Percentiles rank a stretch among this genome's conserved stretches.
Evolutionary conservation across 2,888 invertebrate species (phyloP).

Genomic region (Parasteatoda lunata): DNA sequence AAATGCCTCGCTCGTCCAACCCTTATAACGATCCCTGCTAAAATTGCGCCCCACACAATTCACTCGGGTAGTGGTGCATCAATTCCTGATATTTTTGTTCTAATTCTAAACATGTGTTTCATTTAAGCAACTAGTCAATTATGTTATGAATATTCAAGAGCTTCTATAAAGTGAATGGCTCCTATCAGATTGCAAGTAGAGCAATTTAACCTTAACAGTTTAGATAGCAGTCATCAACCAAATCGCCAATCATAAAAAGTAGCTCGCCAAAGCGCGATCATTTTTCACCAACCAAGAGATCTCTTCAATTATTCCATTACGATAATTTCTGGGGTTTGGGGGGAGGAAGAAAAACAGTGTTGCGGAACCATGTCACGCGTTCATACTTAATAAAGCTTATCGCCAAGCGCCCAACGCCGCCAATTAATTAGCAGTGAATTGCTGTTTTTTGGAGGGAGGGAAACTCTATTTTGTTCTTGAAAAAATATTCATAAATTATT

Average conservation of each 20-base stretch:
- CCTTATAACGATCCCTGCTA: too few relatives aligned
- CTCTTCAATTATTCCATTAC: constrained; percentile 68
- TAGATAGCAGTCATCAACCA: background rate
- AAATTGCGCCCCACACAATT: too few relatives aligned
- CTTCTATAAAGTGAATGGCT: too few relatives aligned
- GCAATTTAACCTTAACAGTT: background rate
- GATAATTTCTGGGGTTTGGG: constrained; percentile 41
- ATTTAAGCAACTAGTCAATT: too few relatives aligned
- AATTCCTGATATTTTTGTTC: too few relatives aligned
- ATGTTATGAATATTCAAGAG: too few relatives aligned
- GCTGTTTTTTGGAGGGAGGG: too few relatives aligned
- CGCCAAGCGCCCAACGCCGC: constrained; percentile 15
- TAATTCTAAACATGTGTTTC: too few relatives aligned
- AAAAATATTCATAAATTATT: constrained; percentile 60
- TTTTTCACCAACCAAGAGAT: constrained; percentile 47
- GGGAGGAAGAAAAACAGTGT: background rate
- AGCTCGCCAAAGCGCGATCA: constrained; percentile 11
- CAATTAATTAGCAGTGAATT: constrained; percentile 35
- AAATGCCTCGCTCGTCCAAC: too few relatives aligned
- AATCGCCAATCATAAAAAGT: background rate
- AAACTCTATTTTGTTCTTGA: background rate
- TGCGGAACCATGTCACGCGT: constrained; percentile 31
- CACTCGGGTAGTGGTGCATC: too few relatives aligned
- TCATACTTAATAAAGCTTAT: constrained; percentile 55
- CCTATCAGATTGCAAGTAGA: too few relatives aligned